phyloP scores from a whole-genome alignment of 2,797 vertebrate species.

The Anableps anableps region DNA sequence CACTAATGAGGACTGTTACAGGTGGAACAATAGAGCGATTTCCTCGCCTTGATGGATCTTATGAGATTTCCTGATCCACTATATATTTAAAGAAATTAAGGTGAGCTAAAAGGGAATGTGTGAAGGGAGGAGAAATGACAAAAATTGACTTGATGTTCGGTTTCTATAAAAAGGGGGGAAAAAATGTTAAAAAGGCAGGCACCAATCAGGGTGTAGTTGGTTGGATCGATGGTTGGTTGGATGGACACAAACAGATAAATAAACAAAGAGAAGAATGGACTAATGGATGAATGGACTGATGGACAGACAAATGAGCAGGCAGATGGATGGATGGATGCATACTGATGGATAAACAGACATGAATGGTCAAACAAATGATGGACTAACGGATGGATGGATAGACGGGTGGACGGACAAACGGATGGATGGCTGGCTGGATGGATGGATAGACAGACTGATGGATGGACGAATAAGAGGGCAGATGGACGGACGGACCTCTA shows the following conservation, averaged over 20 bases:
- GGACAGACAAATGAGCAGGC: background rate
- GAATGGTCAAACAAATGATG: no score
- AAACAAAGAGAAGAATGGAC: background rate
- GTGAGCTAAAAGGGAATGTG: background rate
- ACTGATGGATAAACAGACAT: no score
- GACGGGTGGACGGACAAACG: no score
- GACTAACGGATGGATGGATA: no score
- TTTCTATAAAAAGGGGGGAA: background rate
- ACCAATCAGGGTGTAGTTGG: background rate
- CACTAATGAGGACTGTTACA: slow-evolving; percentile 68
- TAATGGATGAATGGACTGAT: background rate
- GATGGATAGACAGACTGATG: no score
- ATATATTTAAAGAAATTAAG: slow-evolving; percentile 12
- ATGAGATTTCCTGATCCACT: slow-evolving; percentile 46
- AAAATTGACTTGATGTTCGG: background rate
- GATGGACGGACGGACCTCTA: background rate
- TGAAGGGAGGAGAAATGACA: background rate
- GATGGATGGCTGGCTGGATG: no score
- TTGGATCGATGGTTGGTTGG: background rate
- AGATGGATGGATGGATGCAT: background rate
- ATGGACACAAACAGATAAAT: background rate
- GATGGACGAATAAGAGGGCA: no score
- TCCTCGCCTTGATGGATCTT: slow-evolving; percentile 35
- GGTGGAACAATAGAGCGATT: slow-evolving; percentile 46
- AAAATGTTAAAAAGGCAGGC: background rate